Conservation (phyloP, 2,888 invertebrate genomes). For the Chloromyia formosa region DNA sequence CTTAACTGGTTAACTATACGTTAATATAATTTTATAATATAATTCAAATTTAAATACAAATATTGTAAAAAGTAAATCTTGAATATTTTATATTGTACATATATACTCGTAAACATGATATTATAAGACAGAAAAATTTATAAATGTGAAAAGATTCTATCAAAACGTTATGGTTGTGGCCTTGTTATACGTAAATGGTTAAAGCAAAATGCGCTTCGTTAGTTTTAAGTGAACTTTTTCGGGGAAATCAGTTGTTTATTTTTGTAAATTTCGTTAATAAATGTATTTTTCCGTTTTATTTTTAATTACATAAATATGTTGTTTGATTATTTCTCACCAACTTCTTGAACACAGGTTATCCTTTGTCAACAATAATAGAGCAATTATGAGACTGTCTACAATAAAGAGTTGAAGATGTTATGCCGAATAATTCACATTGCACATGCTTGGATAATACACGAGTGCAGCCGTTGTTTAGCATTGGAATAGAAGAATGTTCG, state of each 20-base stretch:
- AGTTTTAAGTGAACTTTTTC: conserved; percentile 36
- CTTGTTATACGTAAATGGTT: conserved; percentile 43
- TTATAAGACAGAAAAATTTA: neutral
- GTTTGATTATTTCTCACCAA: neutral
- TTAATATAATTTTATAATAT: neutral
- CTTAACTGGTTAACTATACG: no score
- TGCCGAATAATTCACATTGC: no score
- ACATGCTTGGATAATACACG: no score
- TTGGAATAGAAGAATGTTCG: conserved; percentile 2
- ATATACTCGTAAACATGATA: neutral
- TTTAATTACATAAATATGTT: neutral
- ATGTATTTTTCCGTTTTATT: conserved; percentile 35
- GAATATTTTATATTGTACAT: no score
- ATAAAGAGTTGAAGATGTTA: no score
- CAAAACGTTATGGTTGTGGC: conserved; percentile 36
- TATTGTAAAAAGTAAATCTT: neutral
- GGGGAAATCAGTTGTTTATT: conserved; percentile 34
- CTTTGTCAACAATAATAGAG: no score
- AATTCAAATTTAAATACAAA: neutral
- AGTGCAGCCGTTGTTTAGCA: neutral
- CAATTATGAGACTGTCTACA: no score
- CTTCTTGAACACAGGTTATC: no score
- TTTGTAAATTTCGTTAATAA: conserved; percentile 40
- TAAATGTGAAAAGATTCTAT: conserved; percentile 8
- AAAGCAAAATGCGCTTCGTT: conserved; percentile 48